Conservation (phyloP, 2,797 vertebrate species). For the Yasuhikotakia modesta region DNA sequence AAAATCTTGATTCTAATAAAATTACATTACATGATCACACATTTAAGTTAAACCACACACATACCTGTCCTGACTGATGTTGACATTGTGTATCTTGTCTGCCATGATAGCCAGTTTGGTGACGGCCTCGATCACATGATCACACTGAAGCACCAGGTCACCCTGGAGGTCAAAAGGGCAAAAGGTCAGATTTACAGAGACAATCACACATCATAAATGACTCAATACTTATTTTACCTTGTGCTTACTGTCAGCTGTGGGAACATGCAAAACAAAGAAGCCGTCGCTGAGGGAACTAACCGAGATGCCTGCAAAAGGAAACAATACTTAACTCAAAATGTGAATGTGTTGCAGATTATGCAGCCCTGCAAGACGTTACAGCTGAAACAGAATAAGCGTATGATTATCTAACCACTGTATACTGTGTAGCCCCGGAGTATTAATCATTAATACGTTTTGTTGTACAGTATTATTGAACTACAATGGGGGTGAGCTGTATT, state of each 20-base stretch:
- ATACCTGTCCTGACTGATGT: conserved; percentile 95
- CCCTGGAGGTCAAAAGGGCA: conserved; percentile 73
- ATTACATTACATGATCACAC: too few relatives aligned
- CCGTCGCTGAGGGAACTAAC: conserved; percentile 93
- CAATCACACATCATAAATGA: background rate
- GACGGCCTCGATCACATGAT: conserved; percentile 90
- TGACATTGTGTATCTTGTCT: conserved; percentile 83
- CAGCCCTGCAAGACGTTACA: too few relatives aligned
- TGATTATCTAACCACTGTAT: conserved; percentile 15
- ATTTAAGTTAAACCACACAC: background rate
- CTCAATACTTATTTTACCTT: conserved; percentile 76
- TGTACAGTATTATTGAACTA: background rate
- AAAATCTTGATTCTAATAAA: too few relatives aligned
- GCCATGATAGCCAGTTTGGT: conserved; percentile 90
- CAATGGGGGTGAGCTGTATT: conserved; percentile 38
- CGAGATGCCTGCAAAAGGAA: conserved; percentile 84
- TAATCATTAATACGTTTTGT: too few relatives aligned
- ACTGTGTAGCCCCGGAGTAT: too few relatives aligned
- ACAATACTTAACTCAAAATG: background rate
- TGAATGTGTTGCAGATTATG: too few relatives aligned
- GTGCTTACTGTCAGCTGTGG: conserved; percentile 90
- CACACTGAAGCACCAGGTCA: conserved; percentile 90
- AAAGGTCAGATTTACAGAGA: conserved; percentile 42
- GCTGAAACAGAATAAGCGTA: background rate
- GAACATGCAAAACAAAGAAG: conserved; percentile 90